Conservation (phyloP, 2,113 vertebrate genomes). For the Perccottus glenii region DNA sequence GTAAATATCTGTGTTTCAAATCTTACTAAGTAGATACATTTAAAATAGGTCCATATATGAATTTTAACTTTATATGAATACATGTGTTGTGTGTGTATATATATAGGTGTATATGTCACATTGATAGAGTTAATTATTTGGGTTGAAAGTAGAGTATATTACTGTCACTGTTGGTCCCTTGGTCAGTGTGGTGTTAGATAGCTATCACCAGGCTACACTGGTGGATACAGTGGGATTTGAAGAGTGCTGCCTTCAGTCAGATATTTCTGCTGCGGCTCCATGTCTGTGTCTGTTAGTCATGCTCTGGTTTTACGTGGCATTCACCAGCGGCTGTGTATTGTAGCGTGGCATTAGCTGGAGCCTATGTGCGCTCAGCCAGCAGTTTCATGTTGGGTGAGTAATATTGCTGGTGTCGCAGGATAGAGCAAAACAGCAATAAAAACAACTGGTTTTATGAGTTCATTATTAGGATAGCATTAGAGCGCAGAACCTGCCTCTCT, state of each 20-base stretch:
- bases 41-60: no score
- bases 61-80: no score
- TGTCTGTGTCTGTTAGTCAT: constrained; percentile 42
- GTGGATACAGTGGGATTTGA: constrained; percentile 7
- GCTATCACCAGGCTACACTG: background rate
- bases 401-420: constrained; percentile 32
- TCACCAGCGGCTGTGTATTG: constrained; percentile 44
- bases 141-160: background rate
- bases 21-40: no score
- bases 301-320: constrained; percentile 19
- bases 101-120: no score
- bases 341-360: constrained; percentile 35
- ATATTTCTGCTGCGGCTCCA: constrained; percentile 20
- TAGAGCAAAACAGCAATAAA: constrained; percentile 18
- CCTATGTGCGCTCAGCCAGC: constrained; percentile 35
- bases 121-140: background rate
- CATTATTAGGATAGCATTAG: background rate
- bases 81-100: no score
- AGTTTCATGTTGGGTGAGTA: constrained; percentile 46
- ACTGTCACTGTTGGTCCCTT: background rate
- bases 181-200: background rate
- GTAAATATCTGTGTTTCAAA: no score
- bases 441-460: background rate
- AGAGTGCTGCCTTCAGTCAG: constrained; percentile 9
- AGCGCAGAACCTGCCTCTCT: background rate